phyloP scores from a whole-genome alignment of 2,888 invertebrate species.

The Orchesella flavescens region DNA sequence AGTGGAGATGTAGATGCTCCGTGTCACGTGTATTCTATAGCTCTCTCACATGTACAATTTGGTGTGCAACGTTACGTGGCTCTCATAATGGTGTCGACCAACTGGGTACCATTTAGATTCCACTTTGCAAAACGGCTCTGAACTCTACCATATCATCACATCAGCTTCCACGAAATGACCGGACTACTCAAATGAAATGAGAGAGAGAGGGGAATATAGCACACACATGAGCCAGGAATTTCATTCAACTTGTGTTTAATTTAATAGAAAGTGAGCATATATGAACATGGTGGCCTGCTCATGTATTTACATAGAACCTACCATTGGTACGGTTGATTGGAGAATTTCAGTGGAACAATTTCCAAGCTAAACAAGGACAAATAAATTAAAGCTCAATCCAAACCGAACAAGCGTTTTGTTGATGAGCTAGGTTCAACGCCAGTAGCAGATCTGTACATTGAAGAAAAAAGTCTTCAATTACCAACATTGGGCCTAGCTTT shows the following conservation, averaged over 20 bases:
- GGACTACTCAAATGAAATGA: too few species aligned
- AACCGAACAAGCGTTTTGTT: background rate
- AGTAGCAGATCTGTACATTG: background rate
- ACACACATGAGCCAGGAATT: background rate
- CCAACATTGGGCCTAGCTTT: too few species aligned
- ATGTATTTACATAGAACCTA: too few species aligned
- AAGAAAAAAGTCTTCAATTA: too few species aligned
- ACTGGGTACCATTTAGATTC: conserved; percentile 4
- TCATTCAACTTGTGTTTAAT: conserved; percentile 1
- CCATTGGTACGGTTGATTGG: too few species aligned
- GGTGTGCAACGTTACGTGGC: background rate
- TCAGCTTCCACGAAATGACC: too few species aligned
- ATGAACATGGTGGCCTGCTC: background rate
- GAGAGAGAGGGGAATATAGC: too few species aligned
- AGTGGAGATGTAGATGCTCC: too few species aligned
- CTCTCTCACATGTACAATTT: background rate
- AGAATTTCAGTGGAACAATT: background rate
- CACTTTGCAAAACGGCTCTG: too few species aligned
- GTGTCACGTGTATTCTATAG: background rate
- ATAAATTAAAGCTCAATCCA: background rate
- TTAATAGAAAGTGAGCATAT: background rate
- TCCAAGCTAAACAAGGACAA: background rate
- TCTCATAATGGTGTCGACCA: background rate
- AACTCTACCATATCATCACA: too few species aligned
- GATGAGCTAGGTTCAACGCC: conserved; percentile 6